Conservation (phyloP, 2,113 vertebrate genomes). For the Neofelis nebulosa region DNA sequence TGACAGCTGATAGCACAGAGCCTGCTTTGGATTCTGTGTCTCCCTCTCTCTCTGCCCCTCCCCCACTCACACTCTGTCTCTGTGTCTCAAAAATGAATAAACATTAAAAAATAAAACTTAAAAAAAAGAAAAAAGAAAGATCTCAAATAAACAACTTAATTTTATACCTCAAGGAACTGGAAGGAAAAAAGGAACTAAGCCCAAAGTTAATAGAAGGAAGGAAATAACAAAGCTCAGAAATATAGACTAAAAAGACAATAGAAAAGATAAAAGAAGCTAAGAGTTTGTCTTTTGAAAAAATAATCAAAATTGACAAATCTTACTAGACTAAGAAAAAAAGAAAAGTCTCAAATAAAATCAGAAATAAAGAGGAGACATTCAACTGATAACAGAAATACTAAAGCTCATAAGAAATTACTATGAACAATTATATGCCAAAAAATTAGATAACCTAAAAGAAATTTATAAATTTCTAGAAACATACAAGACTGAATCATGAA, state of each 20-base stretch:
- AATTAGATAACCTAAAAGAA: neutral
- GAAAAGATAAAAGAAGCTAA: neutral
- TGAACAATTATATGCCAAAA: neutral
- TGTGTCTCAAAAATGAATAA: too few relatives aligned
- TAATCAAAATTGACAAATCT: neutral
- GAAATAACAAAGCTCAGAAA: neutral
- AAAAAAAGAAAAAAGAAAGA: neutral
- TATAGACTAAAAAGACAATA: neutral
- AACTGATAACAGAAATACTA: neutral
- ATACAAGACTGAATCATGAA: neutral
- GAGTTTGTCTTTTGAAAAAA: neutral
- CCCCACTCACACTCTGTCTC: too few relatives aligned
- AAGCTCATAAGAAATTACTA: neutral
- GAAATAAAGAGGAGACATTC: neutral
- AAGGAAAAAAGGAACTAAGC: neutral
- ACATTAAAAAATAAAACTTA: too few relatives aligned
- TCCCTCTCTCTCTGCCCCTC: too few relatives aligned
- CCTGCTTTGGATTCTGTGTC: too few relatives aligned
- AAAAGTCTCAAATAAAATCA: neutral
- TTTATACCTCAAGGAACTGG: neutral
- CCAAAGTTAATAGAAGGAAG: neutral
- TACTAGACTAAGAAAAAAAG: neutral
- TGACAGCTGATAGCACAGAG: too few relatives aligned
- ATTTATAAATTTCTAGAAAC: neutral
- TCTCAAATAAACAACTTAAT: neutral